Percentiles rank a stretch among this genome's conserved stretches.
Evolutionary conservation across 2,797 vertebrate genomes (phyloP).

Genomic region (Neomorphus geoffroyi): DNA sequence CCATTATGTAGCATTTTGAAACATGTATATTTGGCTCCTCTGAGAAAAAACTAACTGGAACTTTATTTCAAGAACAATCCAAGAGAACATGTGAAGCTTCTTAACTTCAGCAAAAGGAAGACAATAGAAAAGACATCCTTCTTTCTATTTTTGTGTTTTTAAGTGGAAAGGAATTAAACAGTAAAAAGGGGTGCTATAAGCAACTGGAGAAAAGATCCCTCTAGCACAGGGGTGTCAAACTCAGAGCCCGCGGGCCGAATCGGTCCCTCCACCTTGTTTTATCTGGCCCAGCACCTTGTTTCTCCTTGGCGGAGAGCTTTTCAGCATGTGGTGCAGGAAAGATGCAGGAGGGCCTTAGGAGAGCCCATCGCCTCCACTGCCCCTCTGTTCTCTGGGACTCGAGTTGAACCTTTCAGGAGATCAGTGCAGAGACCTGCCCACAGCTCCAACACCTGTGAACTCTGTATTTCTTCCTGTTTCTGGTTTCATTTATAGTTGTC

Average conservation of each 20-base stretch:
- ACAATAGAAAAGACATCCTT: not conserved
- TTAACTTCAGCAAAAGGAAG: not conserved
- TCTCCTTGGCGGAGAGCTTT: not conserved
- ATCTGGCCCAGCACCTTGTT: too few relatives aligned
- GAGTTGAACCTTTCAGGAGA: not conserved
- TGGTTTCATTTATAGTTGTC: not conserved
- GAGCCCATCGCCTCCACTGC: not conserved
- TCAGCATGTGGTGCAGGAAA: not conserved
- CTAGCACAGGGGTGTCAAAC: too few relatives aligned
- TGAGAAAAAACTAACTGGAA: not conserved
- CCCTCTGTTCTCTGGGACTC: not conserved
- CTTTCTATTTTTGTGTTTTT: not conserved
- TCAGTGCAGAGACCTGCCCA: not conserved
- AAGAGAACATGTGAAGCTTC: not conserved
- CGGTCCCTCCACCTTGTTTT: too few relatives aligned
- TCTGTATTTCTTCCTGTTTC: not conserved
- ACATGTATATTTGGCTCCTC: not conserved
- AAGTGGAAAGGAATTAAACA: not conserved
- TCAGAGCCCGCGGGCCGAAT: too few relatives aligned
- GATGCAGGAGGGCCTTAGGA: not conserved
- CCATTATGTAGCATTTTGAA: not conserved
- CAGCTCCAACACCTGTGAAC: not conserved
- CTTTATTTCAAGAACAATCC: not conserved
- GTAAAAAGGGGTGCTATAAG: not conserved
- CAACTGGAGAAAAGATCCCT: not conserved